Evolutionary conservation across 2,113 vertebrate species (phyloP).

Genomic region (Corythoichthys haematopterus): DNA sequence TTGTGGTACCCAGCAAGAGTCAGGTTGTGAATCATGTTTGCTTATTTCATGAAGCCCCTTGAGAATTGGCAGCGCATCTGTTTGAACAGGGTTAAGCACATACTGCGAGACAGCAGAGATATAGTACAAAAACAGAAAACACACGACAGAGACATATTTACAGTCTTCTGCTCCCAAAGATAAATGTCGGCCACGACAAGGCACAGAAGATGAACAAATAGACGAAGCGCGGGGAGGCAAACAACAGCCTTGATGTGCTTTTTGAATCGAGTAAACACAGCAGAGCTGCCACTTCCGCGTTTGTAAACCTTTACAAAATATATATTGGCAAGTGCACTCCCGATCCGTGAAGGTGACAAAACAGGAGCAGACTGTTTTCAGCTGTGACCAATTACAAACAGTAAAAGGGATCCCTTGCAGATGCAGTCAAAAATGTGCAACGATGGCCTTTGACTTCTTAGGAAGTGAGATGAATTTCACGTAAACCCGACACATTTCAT

Average conservation of each 20-base stretch:
- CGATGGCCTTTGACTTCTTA: constrained; percentile 56
- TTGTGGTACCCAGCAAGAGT: not conserved
- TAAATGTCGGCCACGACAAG: constrained; percentile 22
- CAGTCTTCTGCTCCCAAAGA: constrained; percentile 21
- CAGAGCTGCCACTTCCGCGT: not conserved
- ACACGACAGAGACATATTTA: constrained; percentile 35
- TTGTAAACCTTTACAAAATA: constrained; percentile 18
- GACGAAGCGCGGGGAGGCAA: constrained; percentile 3
- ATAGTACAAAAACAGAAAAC: constrained; percentile 16
- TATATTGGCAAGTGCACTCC: constrained; percentile 41
- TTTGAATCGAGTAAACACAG: constrained; percentile 19
- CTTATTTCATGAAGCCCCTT: not conserved
- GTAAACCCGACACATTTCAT: no score
- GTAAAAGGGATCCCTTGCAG: constrained; percentile 54
- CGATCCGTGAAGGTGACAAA: constrained; percentile 67
- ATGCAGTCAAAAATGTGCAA: constrained; percentile 61
- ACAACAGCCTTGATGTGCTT: constrained; percentile 38
- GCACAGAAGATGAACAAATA: constrained; percentile 15
- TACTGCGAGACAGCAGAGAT: constrained; percentile 18
- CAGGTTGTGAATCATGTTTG: not conserved
- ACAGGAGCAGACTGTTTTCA: constrained; percentile 55
- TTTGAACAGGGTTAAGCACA: constrained; percentile 28
- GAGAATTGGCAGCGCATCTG: not conserved
- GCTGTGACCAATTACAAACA: constrained; percentile 68
- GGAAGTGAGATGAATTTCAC: constrained; percentile 25